phyloP scores from a whole-genome alignment of 2,113 vertebrate species.

The Okapia johnstoni region DNA sequence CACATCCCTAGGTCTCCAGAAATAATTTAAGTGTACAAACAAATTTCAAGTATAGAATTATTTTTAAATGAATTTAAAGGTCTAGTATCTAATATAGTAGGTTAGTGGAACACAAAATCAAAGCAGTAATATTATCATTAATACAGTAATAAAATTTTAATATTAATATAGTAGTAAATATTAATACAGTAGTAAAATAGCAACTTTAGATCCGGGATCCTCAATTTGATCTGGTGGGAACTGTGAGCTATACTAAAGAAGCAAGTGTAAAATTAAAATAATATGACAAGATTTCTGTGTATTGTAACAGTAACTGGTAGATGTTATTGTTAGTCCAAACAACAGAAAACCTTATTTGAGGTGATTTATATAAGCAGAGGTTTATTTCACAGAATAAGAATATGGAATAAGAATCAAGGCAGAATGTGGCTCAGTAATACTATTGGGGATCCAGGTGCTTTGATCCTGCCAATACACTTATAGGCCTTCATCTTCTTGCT shows the following conservation, averaged over 20 bases:
- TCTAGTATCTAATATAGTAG: not conserved
- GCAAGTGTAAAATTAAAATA: not conserved
- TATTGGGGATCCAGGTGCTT: not conserved
- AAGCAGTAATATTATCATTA: not conserved
- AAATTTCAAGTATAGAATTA: not conserved
- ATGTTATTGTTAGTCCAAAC: not conserved
- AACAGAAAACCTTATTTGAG: not conserved
- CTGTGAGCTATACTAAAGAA: not conserved
- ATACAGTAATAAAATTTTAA: not conserved
- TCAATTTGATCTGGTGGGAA: not conserved
- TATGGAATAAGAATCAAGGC: not conserved
- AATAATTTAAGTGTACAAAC: not conserved
- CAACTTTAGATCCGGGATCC: not conserved
- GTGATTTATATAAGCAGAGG: not conserved
- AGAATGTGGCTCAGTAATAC: not conserved
- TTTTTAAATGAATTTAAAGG: not conserved
- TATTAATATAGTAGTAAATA: not conserved
- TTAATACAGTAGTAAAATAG: not conserved
- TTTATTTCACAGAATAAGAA: not conserved
- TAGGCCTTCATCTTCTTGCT: not conserved
- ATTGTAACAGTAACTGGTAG: not conserved
- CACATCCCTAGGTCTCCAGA: not conserved
- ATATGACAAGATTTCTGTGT: not conserved
- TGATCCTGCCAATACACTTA: not conserved
- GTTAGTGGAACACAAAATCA: not conserved